Evolutionary conservation across 2,888 invertebrate genomes (phyloP), one percentile per base, ranked within the genome.

Genomic region (Dinocampus coccinellae): DNA sequence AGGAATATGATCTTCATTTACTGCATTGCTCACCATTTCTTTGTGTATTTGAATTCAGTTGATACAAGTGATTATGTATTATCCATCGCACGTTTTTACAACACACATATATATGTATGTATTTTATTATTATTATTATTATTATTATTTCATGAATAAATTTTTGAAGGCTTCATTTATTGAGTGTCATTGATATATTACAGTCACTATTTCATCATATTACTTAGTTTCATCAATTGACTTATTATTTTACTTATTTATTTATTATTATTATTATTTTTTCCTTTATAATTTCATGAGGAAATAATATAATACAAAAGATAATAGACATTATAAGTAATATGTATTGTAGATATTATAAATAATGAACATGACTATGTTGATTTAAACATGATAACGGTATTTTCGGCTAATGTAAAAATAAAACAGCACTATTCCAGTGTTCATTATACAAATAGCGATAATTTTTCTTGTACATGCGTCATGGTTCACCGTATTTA

Each of bases 401-500:
- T n/a, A 13, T 39, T 39, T 53, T 53, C 10, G 52, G 52, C 52
- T 53, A 24, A 24, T 13, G 26, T 55, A n/a, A 24, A n/a, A 13
- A 22, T 13, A 26, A 26, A 55, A 11, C 24, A 55, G 55, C 26
- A 55, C 24, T 22, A 55, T 55, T 55, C 55, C 55, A 6, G 3
- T 55, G 55, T n/a, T 62, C 36, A 24, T 62, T 62, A 36, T 39
- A 62, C 9, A 62, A 39, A 24, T 10, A 62, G 1, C n/a, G 36
- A 39, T 39, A 62, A n/a, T 39, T 26, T 24, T 10, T 39, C 7
- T 13, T n/a, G 62, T 39, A 39, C 39, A 62, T 39, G 62, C 24
- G 24, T 42, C 22, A 42, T 62, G 39, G 42, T 42, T 62, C 11
- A 36, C 20, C 10, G 13, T 62, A 42, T 36, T 24, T 42, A 22